Conservation (phyloP, 2,113 vertebrate genomes). For the Eubucco bourcierii region DNA sequence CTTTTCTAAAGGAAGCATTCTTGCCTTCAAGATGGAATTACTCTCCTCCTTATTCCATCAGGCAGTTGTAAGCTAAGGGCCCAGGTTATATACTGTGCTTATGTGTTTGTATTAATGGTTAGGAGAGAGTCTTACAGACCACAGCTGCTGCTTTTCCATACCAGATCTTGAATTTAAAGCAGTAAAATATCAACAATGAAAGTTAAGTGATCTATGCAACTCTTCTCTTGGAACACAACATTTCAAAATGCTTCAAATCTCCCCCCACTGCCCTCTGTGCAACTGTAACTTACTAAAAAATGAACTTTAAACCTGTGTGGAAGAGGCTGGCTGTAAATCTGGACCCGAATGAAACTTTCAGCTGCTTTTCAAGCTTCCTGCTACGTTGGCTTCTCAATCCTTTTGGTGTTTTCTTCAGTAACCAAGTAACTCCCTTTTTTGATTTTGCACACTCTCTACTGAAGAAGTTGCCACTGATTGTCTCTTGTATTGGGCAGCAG, state of each 20-base stretch:
- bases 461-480: constrained; percentile 22
- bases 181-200: neutral
- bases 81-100: neutral
- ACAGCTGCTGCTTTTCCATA: neutral
- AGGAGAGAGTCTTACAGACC: neutral
- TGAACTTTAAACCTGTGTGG: constrained; percentile 5
- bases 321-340: constrained; percentile 23
- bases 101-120: neutral
- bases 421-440: constrained; percentile 57
- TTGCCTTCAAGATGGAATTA: constrained; percentile 2
- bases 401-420: constrained; percentile 56
- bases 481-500: neutral
- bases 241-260: constrained; percentile 18
- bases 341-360: constrained; percentile 44
- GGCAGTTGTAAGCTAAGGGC: neutral
- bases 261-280: neutral
- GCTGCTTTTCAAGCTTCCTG: constrained; percentile 60
- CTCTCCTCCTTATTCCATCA: constrained; percentile 14
- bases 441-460: constrained; percentile 21
- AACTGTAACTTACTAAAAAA: constrained; percentile 49
- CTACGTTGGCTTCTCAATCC: constrained; percentile 58
- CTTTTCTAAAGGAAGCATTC: constrained; percentile 18
- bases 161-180: neutral
- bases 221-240: neutral
- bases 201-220: neutral